These are phyloP conservation scores for Parnassius mnemosyne DNA, from an alignment of 2,888 invertebrate species.

Conservation along the genomic window DNA sequence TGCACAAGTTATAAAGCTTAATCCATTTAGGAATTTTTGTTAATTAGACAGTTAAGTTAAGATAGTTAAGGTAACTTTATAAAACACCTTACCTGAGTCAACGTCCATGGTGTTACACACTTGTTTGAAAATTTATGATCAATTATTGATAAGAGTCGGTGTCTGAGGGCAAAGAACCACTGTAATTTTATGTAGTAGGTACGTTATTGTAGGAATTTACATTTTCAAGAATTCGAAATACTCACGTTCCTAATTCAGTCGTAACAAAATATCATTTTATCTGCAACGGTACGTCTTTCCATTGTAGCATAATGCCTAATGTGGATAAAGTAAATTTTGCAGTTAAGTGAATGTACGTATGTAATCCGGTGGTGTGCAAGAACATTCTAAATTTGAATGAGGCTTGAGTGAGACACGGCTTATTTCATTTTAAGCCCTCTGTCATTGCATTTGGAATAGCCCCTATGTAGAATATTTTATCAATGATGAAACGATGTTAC, in stretches of 20 bases:
- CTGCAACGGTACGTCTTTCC: neutral
- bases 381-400: conserved; percentile 15
- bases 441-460: conserved; percentile 1
- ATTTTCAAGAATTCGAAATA: too few species aligned
- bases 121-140: too few species aligned
- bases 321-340: conserved; percentile 11
- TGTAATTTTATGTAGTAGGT: too few species aligned
- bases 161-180: too few species aligned
- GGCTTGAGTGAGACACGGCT: conserved; percentile 7
- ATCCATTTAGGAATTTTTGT: too few species aligned
- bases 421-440: neutral
- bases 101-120: too few species aligned
- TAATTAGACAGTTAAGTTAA: too few species aligned
- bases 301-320: conserved; percentile 2
- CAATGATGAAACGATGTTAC: neutral
- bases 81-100: too few species aligned
- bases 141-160: too few species aligned
- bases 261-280: neutral
- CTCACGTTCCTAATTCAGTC: neutral
- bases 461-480: neutral
- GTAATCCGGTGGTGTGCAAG: conserved; percentile 10
- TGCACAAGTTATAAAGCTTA: too few species aligned
- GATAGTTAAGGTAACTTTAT: too few species aligned
- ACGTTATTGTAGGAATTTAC: too few species aligned
- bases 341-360: conserved; percentile 12